These are phyloP conservation scores for Melanerpes formicivorus DNA, from an alignment of 2,113 vertebrate species.

Conservation along the genomic window DNA sequence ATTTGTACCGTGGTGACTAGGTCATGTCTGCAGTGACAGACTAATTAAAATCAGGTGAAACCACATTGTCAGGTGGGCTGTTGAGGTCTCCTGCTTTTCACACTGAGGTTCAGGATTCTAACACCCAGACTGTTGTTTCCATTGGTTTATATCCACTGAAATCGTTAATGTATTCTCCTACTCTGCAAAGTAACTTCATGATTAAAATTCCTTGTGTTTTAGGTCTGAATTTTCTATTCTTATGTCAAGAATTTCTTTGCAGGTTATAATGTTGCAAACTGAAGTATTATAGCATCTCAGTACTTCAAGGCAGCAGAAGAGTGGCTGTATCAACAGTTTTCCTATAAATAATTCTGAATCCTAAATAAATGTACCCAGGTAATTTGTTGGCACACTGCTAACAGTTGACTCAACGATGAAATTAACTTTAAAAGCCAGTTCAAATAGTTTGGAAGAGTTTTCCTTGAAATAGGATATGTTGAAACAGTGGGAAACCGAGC, in stretches of 20 bases:
- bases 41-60: slow-evolving; percentile 30
- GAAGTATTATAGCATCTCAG: background rate
- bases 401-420: background rate
- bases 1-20: slow-evolving; percentile 17
- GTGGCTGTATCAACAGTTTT: background rate
- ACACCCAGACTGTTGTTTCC: background rate
- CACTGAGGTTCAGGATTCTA: background rate
- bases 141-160: background rate
- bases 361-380: background rate
- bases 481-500: background rate
- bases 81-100: background rate
- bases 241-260: background rate
- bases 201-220: background rate
- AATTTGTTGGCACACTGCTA: background rate
- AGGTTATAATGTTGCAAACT: background rate
- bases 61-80: background rate
- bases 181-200: background rate
- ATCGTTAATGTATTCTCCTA: background rate
- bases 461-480: background rate
- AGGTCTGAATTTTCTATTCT: background rate
- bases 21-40: slow-evolving; percentile 1
- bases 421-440: background rate
- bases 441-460: background rate
- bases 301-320: background rate
- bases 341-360: background rate